Conservation (phyloP, 2,113 vertebrate species). For the Entelurus aequoreus region DNA sequence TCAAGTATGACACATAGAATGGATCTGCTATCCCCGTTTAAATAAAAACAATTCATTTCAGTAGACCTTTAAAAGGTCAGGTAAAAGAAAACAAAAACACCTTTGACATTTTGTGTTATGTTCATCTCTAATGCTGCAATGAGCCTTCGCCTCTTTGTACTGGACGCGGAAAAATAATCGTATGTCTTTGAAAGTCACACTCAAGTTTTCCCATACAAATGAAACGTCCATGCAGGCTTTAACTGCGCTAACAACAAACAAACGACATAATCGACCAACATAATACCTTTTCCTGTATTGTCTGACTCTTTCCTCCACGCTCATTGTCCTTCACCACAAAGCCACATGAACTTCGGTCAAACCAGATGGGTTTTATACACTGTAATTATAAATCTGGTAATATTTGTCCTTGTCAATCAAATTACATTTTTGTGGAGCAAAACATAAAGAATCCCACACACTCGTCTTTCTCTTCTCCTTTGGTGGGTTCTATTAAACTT, state of each 20-base stretch:
- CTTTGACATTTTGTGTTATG: too few relatives aligned
- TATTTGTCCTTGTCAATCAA: constrained; percentile 54
- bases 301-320: constrained; percentile 30
- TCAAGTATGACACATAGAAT: too few relatives aligned
- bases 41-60: too few relatives aligned
- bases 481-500: constrained; percentile 54
- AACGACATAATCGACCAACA: constrained; percentile 25
- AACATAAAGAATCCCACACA: constrained; percentile 40
- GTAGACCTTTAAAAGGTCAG: too few relatives aligned
- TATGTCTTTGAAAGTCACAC: background rate
- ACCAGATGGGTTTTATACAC: constrained; percentile 48
- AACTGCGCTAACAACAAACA: constrained; percentile 16
- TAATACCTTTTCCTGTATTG: constrained; percentile 15
- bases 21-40: too few relatives aligned
- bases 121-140: too few relatives aligned
- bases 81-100: too few relatives aligned
- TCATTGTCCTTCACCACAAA: constrained; percentile 37
- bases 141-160: too few relatives aligned
- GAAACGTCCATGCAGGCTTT: constrained; percentile 5
- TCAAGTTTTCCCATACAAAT: constrained; percentile 9
- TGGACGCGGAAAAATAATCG: too few relatives aligned
- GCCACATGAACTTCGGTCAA: constrained; percentile 51
- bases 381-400: constrained; percentile 43
- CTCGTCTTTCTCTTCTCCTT: constrained; percentile 32
- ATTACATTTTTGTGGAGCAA: constrained; percentile 44